Base-by-base conservation (phyloP, 2,113 vertebrate genomes). In the Mungos mungo region DNA sequence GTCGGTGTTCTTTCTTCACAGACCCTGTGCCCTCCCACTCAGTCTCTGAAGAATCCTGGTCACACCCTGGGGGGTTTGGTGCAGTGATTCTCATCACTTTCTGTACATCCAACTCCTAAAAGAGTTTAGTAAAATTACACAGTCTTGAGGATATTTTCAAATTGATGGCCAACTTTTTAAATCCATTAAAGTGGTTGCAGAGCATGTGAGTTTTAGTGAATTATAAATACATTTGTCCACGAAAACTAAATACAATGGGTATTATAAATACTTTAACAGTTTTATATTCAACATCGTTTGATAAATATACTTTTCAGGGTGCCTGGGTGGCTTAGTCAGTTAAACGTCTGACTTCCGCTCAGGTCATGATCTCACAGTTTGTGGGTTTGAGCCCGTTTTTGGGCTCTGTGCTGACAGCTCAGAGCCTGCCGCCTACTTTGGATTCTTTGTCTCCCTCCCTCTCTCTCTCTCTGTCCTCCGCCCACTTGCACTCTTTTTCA, bases 211-310 rank as follows among this genome's bases (percentile, higher is more conserved):
- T 79, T 90, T 35, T 19, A 65, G 1, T 23, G 12, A 79, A 25
- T 54, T 94, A 27, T 50, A 71, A 82, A 77, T 87, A 60, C 33
- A 92, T 92, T 90, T 86, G 6, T 52, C 65, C 41, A 54, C 88
- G 54, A 88, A 95, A 69, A 35, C 81, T 92, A 72, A 41, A 76
- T 95, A 35, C 79, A 65, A 19, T 71, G 25, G 7, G 50, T 35
- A 60, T 76, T 91, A 12, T 41, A 93, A 81, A 57, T 38, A 13
- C 23, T 66, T 0, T 83, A 76, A 41, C 1, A 86, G 57, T 86
- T 83, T 25, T 60, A 90, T 84, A 79, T 9, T 19, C 29, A 45
- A 19, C 7, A 87, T 95, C 5, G 41, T 68, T 68, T 94, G 68
- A 27, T 69, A 60, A 80, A 25, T 31, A 87, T 41, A 72, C 1